Evolutionary conservation across 2,113 vertebrate species (phyloP), one percentile per base, ranked within the genome.

Genomic region (Sphaerodactylus townsendi): DNA sequence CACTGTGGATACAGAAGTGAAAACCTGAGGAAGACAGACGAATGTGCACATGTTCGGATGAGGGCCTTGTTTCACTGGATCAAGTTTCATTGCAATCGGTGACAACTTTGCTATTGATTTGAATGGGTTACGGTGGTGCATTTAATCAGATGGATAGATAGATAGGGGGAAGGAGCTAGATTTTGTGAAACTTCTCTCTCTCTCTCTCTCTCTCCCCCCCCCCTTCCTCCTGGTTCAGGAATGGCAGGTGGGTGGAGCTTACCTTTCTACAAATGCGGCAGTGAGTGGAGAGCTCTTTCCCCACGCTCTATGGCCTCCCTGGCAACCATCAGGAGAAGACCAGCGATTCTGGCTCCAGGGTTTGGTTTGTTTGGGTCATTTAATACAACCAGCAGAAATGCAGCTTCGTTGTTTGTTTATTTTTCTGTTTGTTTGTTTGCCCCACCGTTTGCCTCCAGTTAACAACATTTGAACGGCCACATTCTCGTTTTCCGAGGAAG

Each of bases 391-490:
- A 50, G 73, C 46, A 59, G 21, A 56, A 21, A 56, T 21, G 53
- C 21, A 56, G 6, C 1, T n/a, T n/a, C n/a, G n/a, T 21, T 56
- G 19, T 53, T 53, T 53, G n/a, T n/a, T 15, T 17, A 53, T 17
- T n/a, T n/a, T n/a, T n/a, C n/a, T 53, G 13, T 53, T 53, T 5
- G 50, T 53, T 56, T 56, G 7, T 56, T 17, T 11, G 3, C 35
- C 11, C 33, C 33, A 17, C 53, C 53, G 23, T 81, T 77, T 77
- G 79, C 80, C 75, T 62, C 35, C n/a, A 83, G 91, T 92, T 72
- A 3, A 90, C 89, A 91, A 6, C 82, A 85, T 90, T 92, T 84
- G 71, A 87, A 86, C 30, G 82, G n/a, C n/a, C n/a, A n/a, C n/a
- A n/a, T n/a, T n/a, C n/a, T n/a, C n/a, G n/a, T n/a, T 62, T 70